These are phyloP conservation scores for Zeugodacus cucurbitae DNA, from an alignment of 1,140 invertebrate genomes.

Conservation along the genomic window DNA sequence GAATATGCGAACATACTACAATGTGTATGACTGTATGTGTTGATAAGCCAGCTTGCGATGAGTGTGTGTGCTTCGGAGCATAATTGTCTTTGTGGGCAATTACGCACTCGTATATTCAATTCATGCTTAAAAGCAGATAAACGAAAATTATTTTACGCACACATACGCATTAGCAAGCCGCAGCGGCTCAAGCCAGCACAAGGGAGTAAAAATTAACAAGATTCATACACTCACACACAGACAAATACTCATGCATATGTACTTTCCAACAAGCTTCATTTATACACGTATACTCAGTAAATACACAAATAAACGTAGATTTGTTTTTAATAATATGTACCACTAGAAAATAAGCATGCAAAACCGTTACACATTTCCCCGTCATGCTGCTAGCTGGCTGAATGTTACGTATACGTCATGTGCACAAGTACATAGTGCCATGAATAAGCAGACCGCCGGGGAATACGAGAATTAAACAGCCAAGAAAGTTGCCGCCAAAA, in stretches of 20 bases:
- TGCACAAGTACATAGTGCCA: background rate
- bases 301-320: background rate
- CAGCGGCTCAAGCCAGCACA: background rate
- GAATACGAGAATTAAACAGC: background rate
- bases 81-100: background rate
- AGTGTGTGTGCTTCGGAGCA: background rate
- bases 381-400: background rate
- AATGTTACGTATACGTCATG: conserved; percentile 26
- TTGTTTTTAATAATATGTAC: conserved; percentile 14
- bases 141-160: background rate
- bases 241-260: background rate
- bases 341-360: background rate
- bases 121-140: background rate
- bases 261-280: background rate
- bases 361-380: background rate
- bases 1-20: background rate
- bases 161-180: background rate
- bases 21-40: background rate
- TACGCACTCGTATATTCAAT: background rate
- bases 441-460: background rate
- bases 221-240: background rate
- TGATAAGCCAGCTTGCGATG: background rate
- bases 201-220: background rate
- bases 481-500: background rate
- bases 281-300: background rate